phyloP scores from a whole-genome alignment of 2,113 vertebrate species.

The Centropus bengalensis region DNA sequence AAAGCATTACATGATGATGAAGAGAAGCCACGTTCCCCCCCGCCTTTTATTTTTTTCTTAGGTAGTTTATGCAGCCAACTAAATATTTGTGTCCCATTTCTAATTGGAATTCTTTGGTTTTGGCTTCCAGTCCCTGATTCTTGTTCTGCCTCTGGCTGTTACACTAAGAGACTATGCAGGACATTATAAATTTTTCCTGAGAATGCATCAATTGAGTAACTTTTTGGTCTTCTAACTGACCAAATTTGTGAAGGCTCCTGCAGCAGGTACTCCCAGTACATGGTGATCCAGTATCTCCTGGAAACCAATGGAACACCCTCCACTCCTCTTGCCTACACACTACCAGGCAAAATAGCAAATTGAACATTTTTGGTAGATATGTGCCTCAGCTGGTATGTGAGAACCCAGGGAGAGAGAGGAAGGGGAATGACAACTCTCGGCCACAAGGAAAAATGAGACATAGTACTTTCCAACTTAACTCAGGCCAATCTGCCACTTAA shows the following conservation, averaged over 20 bases:
- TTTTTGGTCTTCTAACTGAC: neutral
- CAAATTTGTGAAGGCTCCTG: neutral
- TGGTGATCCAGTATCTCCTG: neutral
- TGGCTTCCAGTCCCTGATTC: neutral
- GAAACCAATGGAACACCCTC: neutral
- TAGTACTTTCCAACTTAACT: neutral
- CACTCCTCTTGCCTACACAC: neutral
- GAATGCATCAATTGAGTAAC: neutral
- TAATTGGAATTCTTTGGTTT: conserved; percentile 32
- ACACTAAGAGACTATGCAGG: neutral
- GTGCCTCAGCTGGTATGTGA: neutral
- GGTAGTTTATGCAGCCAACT: conserved; percentile 39
- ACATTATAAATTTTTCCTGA: neutral
- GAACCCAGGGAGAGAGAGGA: neutral
- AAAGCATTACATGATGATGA: conserved; percentile 17
- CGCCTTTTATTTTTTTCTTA: neutral
- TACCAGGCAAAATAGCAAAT: neutral
- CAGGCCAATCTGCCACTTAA: neutral
- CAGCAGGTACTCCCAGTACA: neutral
- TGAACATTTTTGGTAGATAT: neutral
- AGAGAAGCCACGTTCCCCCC: neutral
- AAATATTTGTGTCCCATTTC: conserved; percentile 48
- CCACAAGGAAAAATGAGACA: neutral
- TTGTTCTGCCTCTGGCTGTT: neutral
- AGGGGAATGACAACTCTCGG: neutral